Base-by-base conservation (phyloP, 2,113 vertebrate species). In the Macquaria australasica region DNA sequence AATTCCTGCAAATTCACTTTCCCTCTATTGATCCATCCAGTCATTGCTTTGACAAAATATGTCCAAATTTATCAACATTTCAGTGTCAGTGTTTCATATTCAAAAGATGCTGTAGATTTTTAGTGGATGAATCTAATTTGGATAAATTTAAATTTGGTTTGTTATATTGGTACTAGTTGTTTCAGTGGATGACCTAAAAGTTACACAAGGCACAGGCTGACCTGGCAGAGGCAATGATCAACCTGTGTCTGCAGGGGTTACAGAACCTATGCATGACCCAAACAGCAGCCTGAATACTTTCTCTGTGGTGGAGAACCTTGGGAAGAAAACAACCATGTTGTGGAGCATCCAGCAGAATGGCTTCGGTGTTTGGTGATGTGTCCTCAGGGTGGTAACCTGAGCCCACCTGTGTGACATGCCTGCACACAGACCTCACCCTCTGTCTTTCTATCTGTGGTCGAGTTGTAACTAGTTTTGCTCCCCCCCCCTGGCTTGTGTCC, bases 311-410 rank as follows among this genome's bases (percentile, higher is more conserved):
- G 37, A 75, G 69, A 84, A 34, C 51, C 73, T 28, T 14, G 21
- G 48, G 66, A 68, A 60, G 60, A 6, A 48, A 83, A 73, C n/a
- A 11, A 41, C 34, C 58, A 31, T 60, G 45, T 18, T 64, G 37
- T 34, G 53, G 55, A 75, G 21, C 75, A 69, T 74, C 53, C 43
- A 41, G 64, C 79, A 78, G 66, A 73, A 71, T 39, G 73, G 53
- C 82, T 66, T 75, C 58, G 23, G 79, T 70, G 69, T 72, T 77
- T 16, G 18, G 31, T 12, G 66, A 56, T 14, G 62, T 67, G 84
- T 82, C 90, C 80, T 79, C 41, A 7, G 82, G 83, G 85, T 58
- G 34, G 89, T 81, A 93, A 93, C 69, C 79, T 71, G 90, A 92
- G 76, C 68, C 86, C 85, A 55, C 77, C 79, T 87, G 79, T 66